phyloP scores from a whole-genome alignment of 2,113 vertebrate species.

The Vanacampus margaritifer region DNA sequence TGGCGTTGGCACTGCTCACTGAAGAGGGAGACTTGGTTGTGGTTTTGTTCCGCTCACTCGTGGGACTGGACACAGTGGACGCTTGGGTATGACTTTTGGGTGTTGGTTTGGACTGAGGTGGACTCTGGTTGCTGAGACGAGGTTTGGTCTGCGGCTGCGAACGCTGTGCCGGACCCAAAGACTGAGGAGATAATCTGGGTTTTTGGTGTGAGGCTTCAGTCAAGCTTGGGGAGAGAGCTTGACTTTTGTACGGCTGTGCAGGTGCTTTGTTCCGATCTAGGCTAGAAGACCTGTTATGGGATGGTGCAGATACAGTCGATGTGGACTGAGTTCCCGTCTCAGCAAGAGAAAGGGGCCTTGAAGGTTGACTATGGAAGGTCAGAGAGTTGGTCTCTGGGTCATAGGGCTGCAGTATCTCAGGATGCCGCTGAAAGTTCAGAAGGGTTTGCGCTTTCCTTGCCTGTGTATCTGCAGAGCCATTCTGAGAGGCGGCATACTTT shows the following conservation, averaged over 20 bases:
- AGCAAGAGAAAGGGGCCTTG: slow-evolving; percentile 46
- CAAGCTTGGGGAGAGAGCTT: slow-evolving; percentile 14
- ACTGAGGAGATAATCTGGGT: slow-evolving; percentile 29
- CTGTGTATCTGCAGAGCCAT: slow-evolving; percentile 55
- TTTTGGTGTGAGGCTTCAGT: slow-evolving; percentile 29
- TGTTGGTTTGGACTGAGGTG: slow-evolving; percentile 27
- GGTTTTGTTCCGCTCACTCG: slow-evolving; percentile 44
- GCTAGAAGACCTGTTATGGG: slow-evolving; percentile 53
- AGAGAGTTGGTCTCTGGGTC: slow-evolving; percentile 80
- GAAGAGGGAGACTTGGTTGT: slow-evolving; percentile 44
- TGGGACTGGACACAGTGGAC: slow-evolving; percentile 33
- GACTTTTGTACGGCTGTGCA: slow-evolving; percentile 26
- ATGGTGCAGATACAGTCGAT: slow-evolving; percentile 34
- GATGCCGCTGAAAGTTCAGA: slow-evolving; percentile 89
- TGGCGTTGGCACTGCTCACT: slow-evolving; percentile 65
- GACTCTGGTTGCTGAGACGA: slow-evolving; percentile 42
- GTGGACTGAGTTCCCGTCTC: slow-evolving; percentile 64
- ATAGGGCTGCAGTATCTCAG: slow-evolving; percentile 89
- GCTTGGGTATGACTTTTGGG: slow-evolving; percentile 49
- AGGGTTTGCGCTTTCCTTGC: slow-evolving; percentile 66
- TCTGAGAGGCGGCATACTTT: slow-evolving; percentile 62
- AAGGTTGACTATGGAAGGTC: slow-evolving; percentile 56
- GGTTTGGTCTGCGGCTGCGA: slow-evolving; percentile 51
- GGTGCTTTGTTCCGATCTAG: slow-evolving; percentile 45
- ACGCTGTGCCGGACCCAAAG: slow-evolving; percentile 26